These are phyloP conservation scores for Dromiciops gliroides DNA, from an alignment of 2,113 vertebrate genomes.

Conservation along the genomic window DNA sequence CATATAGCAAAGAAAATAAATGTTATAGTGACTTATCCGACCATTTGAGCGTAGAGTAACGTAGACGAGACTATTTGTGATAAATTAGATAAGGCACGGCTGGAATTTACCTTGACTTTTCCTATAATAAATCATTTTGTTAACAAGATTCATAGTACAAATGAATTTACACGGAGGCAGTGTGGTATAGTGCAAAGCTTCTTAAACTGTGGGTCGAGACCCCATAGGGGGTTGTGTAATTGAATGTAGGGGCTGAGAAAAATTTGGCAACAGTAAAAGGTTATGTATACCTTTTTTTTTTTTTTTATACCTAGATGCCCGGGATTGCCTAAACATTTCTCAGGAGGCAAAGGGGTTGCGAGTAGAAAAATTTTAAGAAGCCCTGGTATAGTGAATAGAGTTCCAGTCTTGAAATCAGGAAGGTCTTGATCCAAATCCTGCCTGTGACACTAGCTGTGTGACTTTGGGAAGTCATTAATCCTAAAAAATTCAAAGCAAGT, in stretches of 20 bases:
- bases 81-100: not conserved
- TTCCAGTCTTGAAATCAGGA: not conserved
- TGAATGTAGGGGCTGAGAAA: no score
- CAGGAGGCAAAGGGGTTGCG: no score
- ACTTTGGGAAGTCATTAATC: not conserved
- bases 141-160: not conserved
- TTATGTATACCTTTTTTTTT: no score
- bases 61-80: not conserved
- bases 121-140: not conserved
- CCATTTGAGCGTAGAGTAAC: not conserved
- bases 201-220: no score
- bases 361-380: no score
- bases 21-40: not conserved
- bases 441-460: not conserved
- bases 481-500: not conserved
- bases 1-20: not conserved
- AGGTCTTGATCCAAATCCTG: not conserved
- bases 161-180: not conserved
- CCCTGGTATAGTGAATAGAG: not conserved
- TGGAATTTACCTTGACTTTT: not conserved
- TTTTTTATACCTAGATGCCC: no score
- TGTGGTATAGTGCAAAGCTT: no score
- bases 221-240: no score
- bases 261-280: no score
- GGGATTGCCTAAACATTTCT: no score